Conservation (phyloP, 1,140 invertebrate species). For the Lepidurus arcticus region DNA sequence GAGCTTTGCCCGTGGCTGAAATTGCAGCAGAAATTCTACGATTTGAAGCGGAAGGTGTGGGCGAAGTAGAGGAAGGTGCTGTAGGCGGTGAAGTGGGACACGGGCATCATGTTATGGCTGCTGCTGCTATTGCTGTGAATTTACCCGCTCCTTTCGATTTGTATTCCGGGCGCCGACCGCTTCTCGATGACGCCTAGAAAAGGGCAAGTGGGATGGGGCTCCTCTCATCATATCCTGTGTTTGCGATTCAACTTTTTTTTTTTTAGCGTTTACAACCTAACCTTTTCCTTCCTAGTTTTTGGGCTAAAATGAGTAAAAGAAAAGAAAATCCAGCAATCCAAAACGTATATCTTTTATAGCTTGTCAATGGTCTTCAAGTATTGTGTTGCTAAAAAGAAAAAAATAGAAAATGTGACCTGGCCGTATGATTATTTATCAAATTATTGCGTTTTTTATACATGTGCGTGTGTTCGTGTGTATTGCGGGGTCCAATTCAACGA, state of each 20-base stretch:
- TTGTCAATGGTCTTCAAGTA: not conserved
- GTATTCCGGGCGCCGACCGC: not conserved
- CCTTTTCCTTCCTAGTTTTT: not conserved
- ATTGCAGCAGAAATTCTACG: slow-evolving; percentile 28
- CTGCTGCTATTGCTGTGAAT: not conserved
- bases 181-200: not conserved
- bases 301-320: too few species aligned
- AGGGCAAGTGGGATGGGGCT: not conserved
- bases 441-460: not conserved
- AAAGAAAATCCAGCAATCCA: not conserved
- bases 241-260: not conserved
- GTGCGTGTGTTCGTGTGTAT: not conserved
- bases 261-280: not conserved
- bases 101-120: not conserved
- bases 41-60: slow-evolving; percentile 15
- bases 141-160: slow-evolving; percentile 16
- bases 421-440: not conserved
- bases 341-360: too few species aligned
- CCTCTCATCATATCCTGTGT: not conserved
- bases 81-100: slow-evolving; percentile 26
- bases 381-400: not conserved
- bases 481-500: not conserved
- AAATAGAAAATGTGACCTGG: not conserved
- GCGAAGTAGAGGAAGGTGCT: slow-evolving; percentile 31
- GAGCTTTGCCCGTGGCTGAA: not conserved